A percentile compares a stretch with the other conserved stretches of the same genome.
These are phyloP conservation scores for Rhinoderma darwinii DNA, from an alignment of 2,113 vertebrate species.

Conservation along the genomic window DNA sequence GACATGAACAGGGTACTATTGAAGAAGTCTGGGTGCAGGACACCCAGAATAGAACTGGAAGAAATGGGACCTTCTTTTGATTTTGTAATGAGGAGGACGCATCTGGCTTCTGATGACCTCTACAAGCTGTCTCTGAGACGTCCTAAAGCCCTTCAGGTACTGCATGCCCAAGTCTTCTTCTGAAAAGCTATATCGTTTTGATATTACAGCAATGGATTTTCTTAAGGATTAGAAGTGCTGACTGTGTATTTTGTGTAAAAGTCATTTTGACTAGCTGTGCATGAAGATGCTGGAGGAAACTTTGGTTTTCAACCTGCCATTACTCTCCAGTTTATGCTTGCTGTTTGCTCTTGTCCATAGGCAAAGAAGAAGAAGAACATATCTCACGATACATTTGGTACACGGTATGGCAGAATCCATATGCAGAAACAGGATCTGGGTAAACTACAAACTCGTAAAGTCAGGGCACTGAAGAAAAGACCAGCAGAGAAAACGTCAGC, in stretches of 20 bases:
- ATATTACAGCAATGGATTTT: no score
- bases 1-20: conserved; percentile 78
- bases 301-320: neutral
- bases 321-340: neutral
- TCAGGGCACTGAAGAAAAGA: conserved; percentile 93
- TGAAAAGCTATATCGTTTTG: no score
- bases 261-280: no score
- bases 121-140: conserved; percentile 85
- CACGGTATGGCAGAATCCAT: conserved; percentile 89
- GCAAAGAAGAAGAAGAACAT: conserved; percentile 96
- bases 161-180: neutral
- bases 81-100: conserved; percentile 86
- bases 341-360: conserved; percentile 64
- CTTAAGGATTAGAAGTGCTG: no score
- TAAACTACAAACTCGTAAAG: conserved; percentile 91
- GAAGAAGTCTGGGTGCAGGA: conserved; percentile 95
- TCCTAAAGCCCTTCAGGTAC: conserved; percentile 89
- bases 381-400: conserved; percentile 89
- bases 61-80: conserved; percentile 94
- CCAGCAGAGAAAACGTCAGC: conserved; percentile 68
- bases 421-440: conserved; percentile 96
- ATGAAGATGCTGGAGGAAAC: no score
- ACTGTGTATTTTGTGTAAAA: no score
- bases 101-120: conserved; percentile 93
- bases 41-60: conserved; percentile 91